Conservation (phyloP, 1,140 invertebrate genomes). For the Stenopsyche tienmushanensis region DNA sequence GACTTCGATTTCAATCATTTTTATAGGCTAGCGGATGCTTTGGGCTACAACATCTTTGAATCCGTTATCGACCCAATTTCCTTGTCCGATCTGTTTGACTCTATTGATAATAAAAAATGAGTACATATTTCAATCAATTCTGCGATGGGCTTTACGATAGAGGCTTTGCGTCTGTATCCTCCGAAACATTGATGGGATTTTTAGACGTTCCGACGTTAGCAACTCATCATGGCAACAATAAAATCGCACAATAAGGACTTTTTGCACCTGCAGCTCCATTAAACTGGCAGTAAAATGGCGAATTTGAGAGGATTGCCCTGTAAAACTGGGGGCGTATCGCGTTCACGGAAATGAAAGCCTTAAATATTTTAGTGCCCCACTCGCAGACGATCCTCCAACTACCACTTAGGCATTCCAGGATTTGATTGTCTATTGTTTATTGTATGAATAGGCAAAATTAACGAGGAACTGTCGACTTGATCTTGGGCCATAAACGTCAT, state of each 20-base stretch:
- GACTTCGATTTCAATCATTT: too few relatives aligned
- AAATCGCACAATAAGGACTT: constrained; percentile 14
- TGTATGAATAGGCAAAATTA: constrained; percentile 32
- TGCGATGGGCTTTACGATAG: too few relatives aligned
- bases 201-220: too few relatives aligned
- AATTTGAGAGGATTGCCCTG: constrained; percentile 1
- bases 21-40: too few relatives aligned
- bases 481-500: constrained; percentile 6
- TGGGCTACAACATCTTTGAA: too few relatives aligned
- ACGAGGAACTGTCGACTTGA: background rate
- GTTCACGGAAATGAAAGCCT: constrained; percentile 7
- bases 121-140: too few relatives aligned
- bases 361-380: constrained; percentile 23
- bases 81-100: too few relatives aligned
- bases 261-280: constrained; percentile 21
- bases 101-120: too few relatives aligned
- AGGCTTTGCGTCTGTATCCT: too few relatives aligned
- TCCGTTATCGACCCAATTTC: too few relatives aligned
- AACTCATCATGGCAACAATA: constrained; percentile 3
- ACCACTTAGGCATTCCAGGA: constrained; percentile 16
- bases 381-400: background rate
- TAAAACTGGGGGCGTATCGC: background rate
- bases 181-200: too few relatives aligned
- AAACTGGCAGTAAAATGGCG: constrained; percentile 10
- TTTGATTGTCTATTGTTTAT: constrained; percentile 35